Evolutionary conservation across 2,888 invertebrate genomes (phyloP), one percentile per base, ranked within the genome.

Genomic region (Parascotia fuliginaria): DNA sequence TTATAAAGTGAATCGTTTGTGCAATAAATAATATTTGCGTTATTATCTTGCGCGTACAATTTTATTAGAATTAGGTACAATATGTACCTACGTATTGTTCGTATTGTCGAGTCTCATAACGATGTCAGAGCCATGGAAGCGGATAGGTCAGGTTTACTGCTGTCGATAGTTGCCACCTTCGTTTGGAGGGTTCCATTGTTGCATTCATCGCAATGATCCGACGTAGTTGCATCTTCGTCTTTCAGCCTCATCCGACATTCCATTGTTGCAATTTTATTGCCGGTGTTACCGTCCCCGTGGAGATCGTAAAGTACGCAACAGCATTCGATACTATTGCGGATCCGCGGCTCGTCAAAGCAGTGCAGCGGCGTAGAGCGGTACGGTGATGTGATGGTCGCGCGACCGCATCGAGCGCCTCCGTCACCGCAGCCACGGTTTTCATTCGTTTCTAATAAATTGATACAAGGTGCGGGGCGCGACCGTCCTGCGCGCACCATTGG

Each of bases 401-500:
- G 83, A 90, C 90, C 91, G 86, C 91, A 91, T 75, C 79, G 78
- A 76, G 72, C 72, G 77, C 80, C 83, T 80, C 70, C 87, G 89
- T 87, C 88, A 89, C 90, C 90, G 85, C 91, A 89, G 84, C 81
- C 81, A 74, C 81, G 87, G 81, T 82, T 90, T 86, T 85, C 89
- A 89, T 92, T 88, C 87, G 83, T 87, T 86, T 88, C 90, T 89
- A 90, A 90, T 91, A 90, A 91, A 90, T 90, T 92, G 91, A 92
- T 92, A 91, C 78, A 79, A 85, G 80, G 76, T 74, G 80, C 79
- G 82, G 81, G 68, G 73, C 74, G 69, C 74, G 73, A 75, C n/a
- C n/a, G 64, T 71, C 64, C 62, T 70, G 32, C 22, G 37, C 73
- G 68, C 75, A 78, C 84, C 70, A 92, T 91, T 91, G 91, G 91